Base-by-base conservation (phyloP, 2,888 invertebrate genomes). In the Agrilus biguttatus region DNA sequence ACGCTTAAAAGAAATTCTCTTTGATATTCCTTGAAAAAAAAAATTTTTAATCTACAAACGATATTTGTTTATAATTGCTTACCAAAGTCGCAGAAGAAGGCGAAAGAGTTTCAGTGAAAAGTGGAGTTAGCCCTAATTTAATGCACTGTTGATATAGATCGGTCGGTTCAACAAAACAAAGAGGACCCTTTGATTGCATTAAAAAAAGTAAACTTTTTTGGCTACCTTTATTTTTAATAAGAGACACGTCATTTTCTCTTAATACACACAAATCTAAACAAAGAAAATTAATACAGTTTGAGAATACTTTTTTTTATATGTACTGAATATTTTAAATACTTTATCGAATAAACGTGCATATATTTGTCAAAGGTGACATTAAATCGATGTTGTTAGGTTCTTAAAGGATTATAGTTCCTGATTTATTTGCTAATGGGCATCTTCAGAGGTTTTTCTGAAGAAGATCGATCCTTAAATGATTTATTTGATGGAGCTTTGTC, bases 1-100 rank as follows among this genome's bases (percentile, higher is more conserved):
- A 90, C 74, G 0, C 84, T 83, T 5, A 93, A 65, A 0, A 95
- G 59, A 48, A 77, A 73, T 49, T 84, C 80, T 13, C 89, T 74
- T 61, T 89, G 85, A n/a, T 48, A 54, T 45, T 52, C 65, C 59
- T 55, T 54, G 49, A 44, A 52, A 13, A 39, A 32, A 17, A 21
- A 28, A 23, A 2, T 14, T 33, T 33, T 35, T 13, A 34, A 23
- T 17, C 14, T n/a, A 21, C 21, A 6, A 21, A 40, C 35, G 23
- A 34, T 44, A 35, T 44, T 36, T 47, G 36, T 13, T 35, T 32
- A 41, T 52, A 42, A 17, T 32, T 42, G 51, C 53, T 58, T 45
- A 72, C 71, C 56, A 60, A 56, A 32, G 55, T 50, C 34, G 54
- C 46, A 36, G 52, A 52, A 17, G 44, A 41, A 42, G 49, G 55